phyloP scores from a whole-genome alignment of 2,797 vertebrate species.

The Paratrypauchen microcephalus region DNA sequence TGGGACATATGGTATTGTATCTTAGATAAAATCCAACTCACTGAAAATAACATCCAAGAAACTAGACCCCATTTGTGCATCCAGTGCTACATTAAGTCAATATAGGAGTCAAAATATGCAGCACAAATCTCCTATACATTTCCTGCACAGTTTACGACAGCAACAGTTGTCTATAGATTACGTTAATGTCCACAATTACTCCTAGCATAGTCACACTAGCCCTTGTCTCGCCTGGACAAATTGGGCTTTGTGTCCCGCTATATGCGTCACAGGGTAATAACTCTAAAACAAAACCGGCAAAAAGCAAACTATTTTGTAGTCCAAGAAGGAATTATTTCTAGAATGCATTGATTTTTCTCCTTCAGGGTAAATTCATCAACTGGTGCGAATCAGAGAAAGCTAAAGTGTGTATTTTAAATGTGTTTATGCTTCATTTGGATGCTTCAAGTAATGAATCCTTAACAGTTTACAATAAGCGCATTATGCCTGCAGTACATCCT shows the following conservation, averaged over 20 bases:
- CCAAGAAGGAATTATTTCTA: conserved; percentile 25
- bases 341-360: conserved; percentile 40
- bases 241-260: conserved; percentile 30
- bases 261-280: conserved; percentile 36
- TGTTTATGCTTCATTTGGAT: conserved; percentile 17
- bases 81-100: conserved; percentile 59
- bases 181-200: conserved; percentile 46
- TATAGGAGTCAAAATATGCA: conserved; percentile 33
- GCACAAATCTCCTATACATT: conserved; percentile 20
- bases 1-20: conserved; percentile 46
- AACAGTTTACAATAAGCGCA: conserved; percentile 4
- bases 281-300: conserved; percentile 29
- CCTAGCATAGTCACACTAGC: conserved; percentile 29
- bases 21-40: conserved; percentile 58
- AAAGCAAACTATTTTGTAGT: conserved; percentile 22
- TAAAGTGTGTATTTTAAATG: conserved; percentile 17
- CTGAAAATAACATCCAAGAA: conserved; percentile 28
- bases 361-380: conserved; percentile 23
- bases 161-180: conserved; percentile 41
- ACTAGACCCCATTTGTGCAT: conserved; percentile 24
- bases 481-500: neutral
- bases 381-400: conserved; percentile 20
- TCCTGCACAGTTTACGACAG: conserved; percentile 35
- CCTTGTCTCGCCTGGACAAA: conserved; percentile 41
- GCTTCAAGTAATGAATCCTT: conserved; percentile 20